These are phyloP conservation scores for Cettia cetti DNA, from an alignment of 2,113 vertebrate species.

Conservation along the genomic window DNA sequence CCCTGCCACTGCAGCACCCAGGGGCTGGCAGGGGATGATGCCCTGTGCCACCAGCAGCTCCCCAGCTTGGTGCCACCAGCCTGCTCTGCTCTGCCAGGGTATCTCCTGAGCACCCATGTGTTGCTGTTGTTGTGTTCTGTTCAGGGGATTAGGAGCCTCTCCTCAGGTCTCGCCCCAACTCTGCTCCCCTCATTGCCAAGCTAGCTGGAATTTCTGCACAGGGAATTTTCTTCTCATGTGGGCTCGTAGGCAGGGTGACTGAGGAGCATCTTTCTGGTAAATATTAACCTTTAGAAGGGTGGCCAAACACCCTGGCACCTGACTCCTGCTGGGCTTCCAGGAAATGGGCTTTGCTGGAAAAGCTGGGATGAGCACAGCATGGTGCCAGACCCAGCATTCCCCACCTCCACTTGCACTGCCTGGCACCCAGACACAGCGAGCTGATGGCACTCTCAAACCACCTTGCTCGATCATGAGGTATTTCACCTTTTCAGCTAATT, in stretches of 20 bases:
- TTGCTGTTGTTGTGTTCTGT: rapidly evolving
- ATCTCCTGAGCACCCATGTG: rapidly evolving
- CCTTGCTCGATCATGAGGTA: rapidly evolving
- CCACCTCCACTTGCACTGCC: background rate
- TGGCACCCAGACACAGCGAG: rapidly evolving
- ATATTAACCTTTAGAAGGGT: background rate
- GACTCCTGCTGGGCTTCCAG: background rate
- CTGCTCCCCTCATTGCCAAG: rapidly evolving
- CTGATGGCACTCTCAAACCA: background rate
- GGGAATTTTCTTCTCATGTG: background rate
- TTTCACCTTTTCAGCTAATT: background rate
- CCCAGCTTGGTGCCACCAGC: background rate
- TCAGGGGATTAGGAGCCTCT: background rate
- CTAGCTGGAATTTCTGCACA: background rate
- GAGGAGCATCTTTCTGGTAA: background rate
- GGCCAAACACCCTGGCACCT: rapidly evolving
- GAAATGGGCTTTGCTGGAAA: background rate
- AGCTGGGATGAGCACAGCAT: rapidly evolving
- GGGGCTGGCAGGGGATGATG: background rate
- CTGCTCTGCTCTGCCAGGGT: rapidly evolving
- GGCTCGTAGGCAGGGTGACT: rapidly evolving
- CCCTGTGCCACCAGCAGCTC: background rate
- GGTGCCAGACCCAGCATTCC: background rate
- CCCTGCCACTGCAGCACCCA: rapidly evolving
- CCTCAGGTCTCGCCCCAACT: rapidly evolving